Base-by-base conservation (phyloP, 2,797 vertebrate genomes). In the Microtus obscurus region DNA sequence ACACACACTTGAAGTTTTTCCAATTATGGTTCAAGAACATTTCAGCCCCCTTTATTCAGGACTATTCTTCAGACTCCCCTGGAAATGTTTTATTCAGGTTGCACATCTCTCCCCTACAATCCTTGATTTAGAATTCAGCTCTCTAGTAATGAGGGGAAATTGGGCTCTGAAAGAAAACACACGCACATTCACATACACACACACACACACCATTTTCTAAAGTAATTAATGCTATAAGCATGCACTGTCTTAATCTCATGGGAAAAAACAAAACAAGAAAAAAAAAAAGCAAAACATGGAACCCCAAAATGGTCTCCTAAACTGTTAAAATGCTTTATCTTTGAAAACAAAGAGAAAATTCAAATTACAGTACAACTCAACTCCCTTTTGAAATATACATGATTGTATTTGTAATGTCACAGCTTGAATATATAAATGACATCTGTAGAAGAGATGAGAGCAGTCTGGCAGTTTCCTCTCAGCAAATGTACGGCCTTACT, bases 31-130 rank as follows among this genome's bases (percentile, higher is more conserved):
- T 97, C 90, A 95, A 93, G 93, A 96, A 96, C 51, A 95, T 96
- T 89, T 89, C 92, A 91, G 92, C 40, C 77, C 67, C 87, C n/a
- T 95, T 94, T 94, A 95, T 95, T 94, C 95, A 94, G 67, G 37
- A 86, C 87, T 59, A 89, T 97, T 96, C 97, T 94, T 95, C 95
- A 93, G 93, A 40, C 67, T 86, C 37, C 92, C 93, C 90, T 93
- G 95, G 89, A 97, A 97, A 97, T 96, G 94, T 97, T 97, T 97
- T 97, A 97, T 97, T 97, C 97, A 97, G 80, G 48, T 94, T 87
- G 95, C 61, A 65, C 77, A 93, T 87, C 93, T 95, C 48, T 91
- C 67, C 56, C 87, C 59, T 25, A 63, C 93, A 97, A n/a, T 91
- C 91, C 95, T 89, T 86, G 79, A 97, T 97, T 97, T 95, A 91